A percentile compares a stretch with the other conserved stretches of the same genome.
These are phyloP conservation scores for Aphaenogaster rudis DNA, from an alignment of 1,140 invertebrate genomes.

Conservation along the genomic window DNA sequence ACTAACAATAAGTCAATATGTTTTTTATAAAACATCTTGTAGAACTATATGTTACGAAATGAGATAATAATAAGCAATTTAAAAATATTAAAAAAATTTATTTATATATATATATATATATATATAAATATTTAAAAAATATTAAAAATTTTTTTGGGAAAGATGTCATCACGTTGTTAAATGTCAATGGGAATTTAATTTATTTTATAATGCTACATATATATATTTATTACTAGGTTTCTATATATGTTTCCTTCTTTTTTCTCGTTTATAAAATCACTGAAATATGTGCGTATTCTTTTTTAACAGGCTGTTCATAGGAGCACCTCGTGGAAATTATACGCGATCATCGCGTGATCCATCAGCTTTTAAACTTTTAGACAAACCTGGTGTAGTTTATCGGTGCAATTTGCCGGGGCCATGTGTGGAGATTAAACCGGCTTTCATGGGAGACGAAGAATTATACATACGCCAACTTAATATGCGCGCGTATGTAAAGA, in stretches of 20 bases:
- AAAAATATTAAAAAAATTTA: not conserved
- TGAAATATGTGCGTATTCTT: not conserved
- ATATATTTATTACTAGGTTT: conserved; percentile 3
- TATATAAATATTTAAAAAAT: not conserved
- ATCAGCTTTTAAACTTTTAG: not conserved
- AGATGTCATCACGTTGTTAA: not conserved
- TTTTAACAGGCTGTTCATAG: conserved; percentile 74
- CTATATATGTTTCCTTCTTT: not conserved
- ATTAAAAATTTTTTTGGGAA: not conserved
- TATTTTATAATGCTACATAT: not conserved
- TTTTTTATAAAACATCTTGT: conserved; percentile 53
- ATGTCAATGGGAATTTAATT: not conserved
- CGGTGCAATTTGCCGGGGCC: conserved; percentile 61
- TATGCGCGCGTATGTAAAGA: conserved; percentile 43
- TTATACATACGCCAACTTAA: conserved; percentile 40
- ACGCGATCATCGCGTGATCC: not conserved
- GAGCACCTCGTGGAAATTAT: conserved; percentile 79
- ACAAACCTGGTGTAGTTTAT: conserved; percentile 78
- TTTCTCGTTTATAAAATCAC: not conserved
- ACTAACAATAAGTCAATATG: conserved; percentile 9
- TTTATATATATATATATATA: too few species aligned
- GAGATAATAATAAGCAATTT: not conserved
- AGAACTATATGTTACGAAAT: not conserved
- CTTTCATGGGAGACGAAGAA: conserved; percentile 44
- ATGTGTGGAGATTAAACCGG: conserved; percentile 47